Conservation (phyloP, 2,113 vertebrate genomes). For the Myrmecobius fasciatus region DNA sequence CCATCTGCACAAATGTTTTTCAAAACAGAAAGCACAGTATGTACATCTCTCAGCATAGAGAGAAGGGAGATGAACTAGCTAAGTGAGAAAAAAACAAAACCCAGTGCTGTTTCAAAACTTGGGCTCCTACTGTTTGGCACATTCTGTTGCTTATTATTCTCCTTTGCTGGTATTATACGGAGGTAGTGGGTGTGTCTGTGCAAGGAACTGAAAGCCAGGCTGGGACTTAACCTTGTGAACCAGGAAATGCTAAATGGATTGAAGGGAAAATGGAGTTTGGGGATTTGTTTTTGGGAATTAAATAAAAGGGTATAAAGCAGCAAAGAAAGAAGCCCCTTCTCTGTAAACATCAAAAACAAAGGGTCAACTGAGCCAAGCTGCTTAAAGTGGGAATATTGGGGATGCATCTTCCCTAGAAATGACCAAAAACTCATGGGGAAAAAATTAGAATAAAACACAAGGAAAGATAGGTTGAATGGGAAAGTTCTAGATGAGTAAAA, state of each 20-base stretch:
- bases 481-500: background rate
- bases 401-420: background rate
- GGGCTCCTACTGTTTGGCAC: background rate
- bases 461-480: background rate
- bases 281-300: background rate
- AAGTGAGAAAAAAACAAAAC: background rate
- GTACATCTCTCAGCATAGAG: background rate
- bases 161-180: background rate
- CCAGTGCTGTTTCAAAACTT: background rate
- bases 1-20: background rate
- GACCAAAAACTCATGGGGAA: background rate
- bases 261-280: background rate
- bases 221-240: background rate
- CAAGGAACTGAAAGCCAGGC: background rate
- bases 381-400: background rate
- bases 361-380: background rate
- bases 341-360: slow-evolving; percentile 8
- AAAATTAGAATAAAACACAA: background rate
- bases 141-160: background rate
- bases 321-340: background rate
- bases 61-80: background rate
- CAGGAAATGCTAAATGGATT: background rate
- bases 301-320: background rate
- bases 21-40: background rate
- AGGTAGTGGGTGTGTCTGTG: background rate